Evolutionary conservation across 2,113 vertebrate species (phyloP), one percentile per base, ranked within the genome.

Genomic region (Arizona elegans): DNA sequence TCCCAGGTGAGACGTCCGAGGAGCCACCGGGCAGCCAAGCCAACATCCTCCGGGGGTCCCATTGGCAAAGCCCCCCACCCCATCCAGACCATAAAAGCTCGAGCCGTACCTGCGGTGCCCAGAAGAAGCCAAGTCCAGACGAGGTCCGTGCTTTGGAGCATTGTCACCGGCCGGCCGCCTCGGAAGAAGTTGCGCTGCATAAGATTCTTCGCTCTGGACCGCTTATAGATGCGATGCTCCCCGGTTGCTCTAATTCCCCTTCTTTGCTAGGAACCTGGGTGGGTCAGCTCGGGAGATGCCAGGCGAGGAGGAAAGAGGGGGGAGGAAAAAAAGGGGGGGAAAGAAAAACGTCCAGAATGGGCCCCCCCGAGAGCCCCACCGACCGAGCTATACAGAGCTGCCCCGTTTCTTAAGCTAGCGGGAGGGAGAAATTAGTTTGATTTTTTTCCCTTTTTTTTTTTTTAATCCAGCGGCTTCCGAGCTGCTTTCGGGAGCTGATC

Each of bases 121-220:
- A 99, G 97, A 91, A 98, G 97, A 96, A 98, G 97, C 97, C 98
- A 97, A 96, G 98, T 98, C 97, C 98, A 97, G 96, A 98, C 95
- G 96, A 98, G 96, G 97, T 98, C 98, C 97, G 96, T 96, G 96
- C 97, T 97, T 96, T 96, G 97, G 98, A 98, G 97, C 99, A 99
- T 99, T 97, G 98, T 98, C 98, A 98, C 97, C 98, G 96, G 97
- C 98, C 91, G 95, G 93, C 92, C 87, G 92, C 91, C 90, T 94
- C 93, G 92, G 94, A 94, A 96, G 94, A 94, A 96, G 94, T 97
- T 95, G 92, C 90, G 95, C 93, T 55, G 96, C 94, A 95, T 95
- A 0, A 33, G 0, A 47, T 53, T 3, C 94, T 93, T 81, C 8
- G 47, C 47, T 0, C n/a, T 81, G n/a, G 70, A 7, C 15, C 9